phyloP scores from a whole-genome alignment of 2,113 vertebrate species.

The Etia nguti region DNA sequence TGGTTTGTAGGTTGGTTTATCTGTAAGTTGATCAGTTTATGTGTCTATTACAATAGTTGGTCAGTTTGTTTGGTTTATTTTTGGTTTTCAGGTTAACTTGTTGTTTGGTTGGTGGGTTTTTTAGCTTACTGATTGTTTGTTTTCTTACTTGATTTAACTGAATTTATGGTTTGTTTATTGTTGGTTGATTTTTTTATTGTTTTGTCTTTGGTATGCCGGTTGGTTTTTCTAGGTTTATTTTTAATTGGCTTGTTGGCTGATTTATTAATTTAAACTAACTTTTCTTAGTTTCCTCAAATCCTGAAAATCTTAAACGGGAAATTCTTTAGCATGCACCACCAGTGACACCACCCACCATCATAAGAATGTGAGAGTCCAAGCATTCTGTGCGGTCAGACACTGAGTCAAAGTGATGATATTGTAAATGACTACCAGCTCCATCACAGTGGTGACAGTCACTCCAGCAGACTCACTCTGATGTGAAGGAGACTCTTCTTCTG shows the following conservation, averaged over 20 bases:
- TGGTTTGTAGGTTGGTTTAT: neutral
- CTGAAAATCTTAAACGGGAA: neutral
- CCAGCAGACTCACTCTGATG: neutral
- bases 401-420: neutral
- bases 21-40: neutral
- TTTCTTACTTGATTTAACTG: neutral
- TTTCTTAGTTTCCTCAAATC: neutral
- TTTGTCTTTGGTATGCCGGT: neutral
- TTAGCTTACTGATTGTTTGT: neutral
- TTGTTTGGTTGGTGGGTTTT: neutral
- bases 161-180: neutral
- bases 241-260: neutral
- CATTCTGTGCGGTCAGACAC: neutral
- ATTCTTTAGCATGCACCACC: neutral
- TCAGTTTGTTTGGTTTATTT: neutral
- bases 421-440: neutral
- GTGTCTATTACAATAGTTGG: neutral
- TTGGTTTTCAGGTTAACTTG: neutral
- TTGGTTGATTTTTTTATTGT: neutral
- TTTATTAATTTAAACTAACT: neutral
- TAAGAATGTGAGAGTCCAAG: neutral
- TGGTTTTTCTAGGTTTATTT: neutral
- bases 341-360: neutral
- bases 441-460: neutral
- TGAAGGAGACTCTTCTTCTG: conserved; percentile 10